phyloP scores from a whole-genome alignment of 2,888 invertebrate genomes.

The Caenorhabditis becei region DNA sequence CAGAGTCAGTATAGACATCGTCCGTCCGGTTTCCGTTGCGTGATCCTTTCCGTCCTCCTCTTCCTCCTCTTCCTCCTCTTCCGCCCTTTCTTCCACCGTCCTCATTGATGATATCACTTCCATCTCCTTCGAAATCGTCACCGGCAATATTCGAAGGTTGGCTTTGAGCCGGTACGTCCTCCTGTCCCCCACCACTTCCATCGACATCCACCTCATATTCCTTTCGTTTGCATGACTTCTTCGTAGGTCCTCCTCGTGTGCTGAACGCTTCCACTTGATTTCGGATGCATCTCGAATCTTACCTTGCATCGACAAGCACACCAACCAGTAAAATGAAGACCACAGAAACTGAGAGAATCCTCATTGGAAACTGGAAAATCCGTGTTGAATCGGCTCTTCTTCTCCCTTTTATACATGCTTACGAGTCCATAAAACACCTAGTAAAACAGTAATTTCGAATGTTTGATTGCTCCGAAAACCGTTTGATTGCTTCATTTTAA shows the following conservation, averaged over 20 bases:
- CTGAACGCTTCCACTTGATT: not conserved
- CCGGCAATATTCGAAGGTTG: not conserved
- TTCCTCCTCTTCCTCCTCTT: not conserved
- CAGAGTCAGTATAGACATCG: no score
- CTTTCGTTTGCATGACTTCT: slow-evolving; percentile 11
- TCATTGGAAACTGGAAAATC: slow-evolving; percentile 14
- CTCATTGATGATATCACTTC: not conserved
- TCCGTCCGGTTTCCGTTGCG: no score
- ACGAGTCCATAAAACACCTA: slow-evolving; percentile 12
- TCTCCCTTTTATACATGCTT: not conserved
- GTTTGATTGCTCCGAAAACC: not conserved
- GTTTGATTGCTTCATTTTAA: not conserved
- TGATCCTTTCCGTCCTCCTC: no score
- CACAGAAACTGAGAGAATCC: slow-evolving; percentile 9
- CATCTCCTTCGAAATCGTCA: not conserved
- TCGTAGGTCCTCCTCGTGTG: slow-evolving; percentile 6
- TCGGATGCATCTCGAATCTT: not conserved
- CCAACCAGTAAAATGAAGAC: not conserved
- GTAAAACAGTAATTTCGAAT: slow-evolving; percentile 10
- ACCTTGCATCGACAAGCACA: slow-evolving; percentile 26
- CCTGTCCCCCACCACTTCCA: not conserved
- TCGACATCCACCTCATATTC: not conserved
- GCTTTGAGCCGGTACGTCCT: not conserved
- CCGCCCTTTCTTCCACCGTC: not conserved
- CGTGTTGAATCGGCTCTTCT: not conserved